Evolutionary conservation across 2,888 invertebrate genomes (phyloP).

Genomic region (Thelaira solivaga): DNA sequence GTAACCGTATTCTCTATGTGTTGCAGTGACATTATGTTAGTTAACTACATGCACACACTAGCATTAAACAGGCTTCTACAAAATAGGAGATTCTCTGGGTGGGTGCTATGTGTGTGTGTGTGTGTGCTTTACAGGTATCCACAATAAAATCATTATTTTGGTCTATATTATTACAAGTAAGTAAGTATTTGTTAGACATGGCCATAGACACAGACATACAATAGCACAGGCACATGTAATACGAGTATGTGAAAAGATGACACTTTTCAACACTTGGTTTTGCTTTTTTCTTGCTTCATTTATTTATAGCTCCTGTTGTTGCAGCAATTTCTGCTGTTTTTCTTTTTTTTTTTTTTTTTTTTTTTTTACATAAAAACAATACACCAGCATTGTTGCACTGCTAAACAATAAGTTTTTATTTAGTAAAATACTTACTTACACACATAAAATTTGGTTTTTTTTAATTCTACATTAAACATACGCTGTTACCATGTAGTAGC

Average conservation of each 20-base stretch:
- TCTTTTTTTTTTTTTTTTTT: not conserved
- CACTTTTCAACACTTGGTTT: conserved; percentile 7
- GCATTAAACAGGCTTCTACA: not conserved
- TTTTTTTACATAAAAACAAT: conserved; percentile 14
- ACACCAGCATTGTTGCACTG: conserved; percentile 22
- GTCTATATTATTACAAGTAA: not conserved
- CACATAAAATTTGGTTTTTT: too few relatives aligned
- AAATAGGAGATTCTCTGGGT: not conserved
- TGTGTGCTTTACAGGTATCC: too few relatives aligned
- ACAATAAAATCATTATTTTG: conserved; percentile 37
- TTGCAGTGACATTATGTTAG: conserved; percentile 9
- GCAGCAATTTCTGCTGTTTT: conserved; percentile 19
- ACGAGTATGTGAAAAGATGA: not conserved
- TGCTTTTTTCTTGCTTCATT: conserved; percentile 28
- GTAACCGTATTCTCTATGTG: not conserved
- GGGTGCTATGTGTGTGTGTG: too few relatives aligned
- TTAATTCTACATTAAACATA: too few relatives aligned
- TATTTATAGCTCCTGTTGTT: conserved; percentile 33
- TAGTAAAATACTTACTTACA: not conserved
- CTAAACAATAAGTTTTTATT: conserved; percentile 13
- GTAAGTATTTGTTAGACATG: conserved; percentile 4
- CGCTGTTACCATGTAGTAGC: too few relatives aligned
- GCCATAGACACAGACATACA: conserved; percentile 2
- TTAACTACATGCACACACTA: too few relatives aligned
- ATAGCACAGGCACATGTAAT: not conserved